Base-by-base conservation (phyloP, 2,888 invertebrate species). In the Zaprionus obscuricornis region DNA sequence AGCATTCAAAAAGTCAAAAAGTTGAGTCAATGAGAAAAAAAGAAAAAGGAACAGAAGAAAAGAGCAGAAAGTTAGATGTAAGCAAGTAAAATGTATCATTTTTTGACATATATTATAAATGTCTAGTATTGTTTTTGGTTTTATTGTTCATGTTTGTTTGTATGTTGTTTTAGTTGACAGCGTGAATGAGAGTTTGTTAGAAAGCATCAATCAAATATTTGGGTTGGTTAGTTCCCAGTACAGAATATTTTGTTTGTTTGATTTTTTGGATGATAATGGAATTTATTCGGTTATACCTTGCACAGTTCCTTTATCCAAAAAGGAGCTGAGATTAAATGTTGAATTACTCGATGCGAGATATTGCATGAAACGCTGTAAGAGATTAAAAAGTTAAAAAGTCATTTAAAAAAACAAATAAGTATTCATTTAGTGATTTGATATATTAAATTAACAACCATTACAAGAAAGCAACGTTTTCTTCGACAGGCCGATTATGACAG, bases 291-390 rank as follows among this genome's bases (percentile, higher is more conserved):
- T 39, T 79, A 93, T 93, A 98, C 98, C 98, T 95, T 98, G 98
- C 52, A 98, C 96, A 88, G 97, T 97, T 87, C 96, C 96, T 92
- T 98, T 98, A 91, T 99, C 99, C 91, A 98, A 93, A 92, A 98
- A 99, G 93, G 95, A 97, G 91, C 96, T 96, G 89, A 99, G 94
- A 92, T 98, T 98, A 93, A 99, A 98, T 87, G 97, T 97, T 90
- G 98, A 98, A 93, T 99, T 99, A 92, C 98, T 99, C 85, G 99
- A 99, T 63, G 99, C 99, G 92, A 99, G 93, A 92, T 98, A 99
- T 92, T 99, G 99, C 91, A 98, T 98, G 91, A 99, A 99, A 91
- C 99, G 95, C 98, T 98, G 94, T 43, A 94, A 66, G 16, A n/a
- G 17, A 47, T 16, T 29, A n/a, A 33, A 7, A 26, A 7, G 10